Evolutionary conservation across 2,888 invertebrate genomes (phyloP).

Genomic region (Hyppa rectilinea): DNA sequence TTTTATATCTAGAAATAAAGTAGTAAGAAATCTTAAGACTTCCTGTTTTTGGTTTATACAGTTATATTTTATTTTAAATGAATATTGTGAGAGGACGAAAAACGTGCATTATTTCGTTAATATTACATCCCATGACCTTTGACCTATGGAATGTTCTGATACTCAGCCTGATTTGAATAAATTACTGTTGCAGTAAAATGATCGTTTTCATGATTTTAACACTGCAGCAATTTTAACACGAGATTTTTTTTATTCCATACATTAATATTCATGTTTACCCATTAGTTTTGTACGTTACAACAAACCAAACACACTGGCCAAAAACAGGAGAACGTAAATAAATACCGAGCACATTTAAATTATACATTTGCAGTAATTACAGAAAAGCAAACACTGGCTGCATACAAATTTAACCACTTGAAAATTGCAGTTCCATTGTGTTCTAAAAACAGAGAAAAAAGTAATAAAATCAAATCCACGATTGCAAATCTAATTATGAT

Average conservation of each 20-base stretch:
- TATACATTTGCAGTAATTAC: constrained; percentile 47
- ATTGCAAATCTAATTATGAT: constrained; percentile 20
- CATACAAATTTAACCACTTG: constrained; percentile 42
- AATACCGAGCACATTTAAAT: constrained; percentile 48
- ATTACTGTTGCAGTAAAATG: too few species aligned
- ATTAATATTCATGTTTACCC: constrained; percentile 23
- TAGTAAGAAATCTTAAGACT: constrained; percentile 17
- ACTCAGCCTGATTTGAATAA: too few species aligned
- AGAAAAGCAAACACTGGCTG: constrained; percentile 41
- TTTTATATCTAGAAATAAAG: constrained; percentile 43
- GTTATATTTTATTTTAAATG: constrained; percentile 1
- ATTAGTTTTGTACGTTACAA: constrained; percentile 26
- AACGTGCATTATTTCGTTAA: neutral
- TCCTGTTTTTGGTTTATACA: constrained; percentile 18
- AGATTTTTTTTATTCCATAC: neutral
- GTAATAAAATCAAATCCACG: constrained; percentile 20
- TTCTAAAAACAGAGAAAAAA: constrained; percentile 19
- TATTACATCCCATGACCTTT: neutral
- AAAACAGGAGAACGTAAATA: constrained; percentile 42
- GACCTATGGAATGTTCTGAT: too few species aligned
- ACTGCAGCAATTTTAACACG: neutral
- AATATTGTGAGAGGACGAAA: neutral
- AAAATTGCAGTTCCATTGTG: constrained; percentile 32
- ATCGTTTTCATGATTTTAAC: constrained; percentile 2
- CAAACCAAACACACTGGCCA: constrained; percentile 14